Evolutionary conservation across 1,140 invertebrate genomes (phyloP).

Genomic region (Drosophila oshimai): DNA sequence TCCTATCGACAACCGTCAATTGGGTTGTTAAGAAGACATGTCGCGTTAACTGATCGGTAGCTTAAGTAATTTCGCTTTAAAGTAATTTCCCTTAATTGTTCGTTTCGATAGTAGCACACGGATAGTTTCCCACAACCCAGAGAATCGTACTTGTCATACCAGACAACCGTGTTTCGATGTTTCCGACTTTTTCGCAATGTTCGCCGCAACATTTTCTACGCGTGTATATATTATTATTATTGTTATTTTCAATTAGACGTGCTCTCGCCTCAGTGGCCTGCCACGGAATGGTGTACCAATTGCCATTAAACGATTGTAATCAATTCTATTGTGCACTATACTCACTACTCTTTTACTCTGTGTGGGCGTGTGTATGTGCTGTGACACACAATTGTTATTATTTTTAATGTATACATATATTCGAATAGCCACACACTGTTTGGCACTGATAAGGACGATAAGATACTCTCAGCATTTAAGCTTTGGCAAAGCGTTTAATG

Average conservation of each 20-base stretch:
- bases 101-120: not conserved
- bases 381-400: conserved; percentile 46
- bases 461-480: conserved; percentile 26
- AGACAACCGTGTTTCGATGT: conserved; percentile 1
- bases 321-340: conserved; percentile 52
- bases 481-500: conserved; percentile 13
- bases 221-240: not conserved
- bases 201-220: conserved; percentile 27
- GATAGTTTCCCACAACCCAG: not conserved
- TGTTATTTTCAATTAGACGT: conserved; percentile 43
- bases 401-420: conserved; percentile 23
- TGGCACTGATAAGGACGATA: conserved; percentile 39
- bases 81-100: conserved; percentile 33
- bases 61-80: not conserved
- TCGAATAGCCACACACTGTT: not conserved
- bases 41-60: conserved; percentile 14
- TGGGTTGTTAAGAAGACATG: not conserved
- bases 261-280: conserved; percentile 25
- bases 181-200: conserved; percentile 32
- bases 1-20: conserved; percentile 3
- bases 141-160: conserved; percentile 3
- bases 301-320: conserved; percentile 55
- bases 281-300: conserved; percentile 44
- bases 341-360: conserved; percentile 16
- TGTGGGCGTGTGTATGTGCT: conserved; percentile 21